phyloP scores from a whole-genome alignment of 2,113 vertebrate genomes.

The Charadrius vociferus region DNA sequence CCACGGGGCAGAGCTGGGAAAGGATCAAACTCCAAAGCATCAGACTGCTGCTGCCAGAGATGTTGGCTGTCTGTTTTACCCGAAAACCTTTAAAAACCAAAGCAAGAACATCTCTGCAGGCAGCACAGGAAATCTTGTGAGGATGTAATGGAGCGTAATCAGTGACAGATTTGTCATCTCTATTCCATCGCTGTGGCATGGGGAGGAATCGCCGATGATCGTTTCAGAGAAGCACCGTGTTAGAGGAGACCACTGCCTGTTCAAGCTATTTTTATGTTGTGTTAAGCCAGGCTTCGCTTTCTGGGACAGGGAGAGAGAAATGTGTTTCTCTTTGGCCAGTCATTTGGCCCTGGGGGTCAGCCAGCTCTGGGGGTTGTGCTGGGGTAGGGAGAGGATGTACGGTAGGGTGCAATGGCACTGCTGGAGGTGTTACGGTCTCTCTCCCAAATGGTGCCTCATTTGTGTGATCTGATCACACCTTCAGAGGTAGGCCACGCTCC shows the following conservation, averaged over 20 bases:
- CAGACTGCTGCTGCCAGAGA: not conserved
- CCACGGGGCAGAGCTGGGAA: not conserved
- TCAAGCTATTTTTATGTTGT: not conserved
- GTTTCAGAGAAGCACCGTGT: fast-evolving
- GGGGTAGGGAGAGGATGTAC: not conserved
- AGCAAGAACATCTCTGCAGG: not conserved
- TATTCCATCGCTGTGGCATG: not conserved
- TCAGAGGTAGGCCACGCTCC: too few species aligned
- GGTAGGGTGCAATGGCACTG: too few species aligned
- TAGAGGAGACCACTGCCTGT: not conserved
- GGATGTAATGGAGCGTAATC: not conserved
- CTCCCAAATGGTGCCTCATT: too few species aligned
- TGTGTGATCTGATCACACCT: too few species aligned
- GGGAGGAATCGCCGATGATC: not conserved
- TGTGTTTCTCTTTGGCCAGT: not conserved
- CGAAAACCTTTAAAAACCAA: not conserved
- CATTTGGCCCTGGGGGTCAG: not conserved
- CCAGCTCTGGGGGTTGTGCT: too few species aligned
- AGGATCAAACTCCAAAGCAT: not conserved
- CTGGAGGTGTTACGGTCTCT: too few species aligned
- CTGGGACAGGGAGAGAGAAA: not conserved
- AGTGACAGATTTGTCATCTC: not conserved
- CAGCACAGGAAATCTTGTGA: not conserved
- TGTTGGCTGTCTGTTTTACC: not conserved
- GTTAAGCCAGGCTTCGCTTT: not conserved